Percentiles rank a stretch among this genome's conserved stretches.
These are phyloP conservation scores for Idaea dimidiata DNA, from an alignment of 2,888 invertebrate species.

Conservation along the genomic window DNA sequence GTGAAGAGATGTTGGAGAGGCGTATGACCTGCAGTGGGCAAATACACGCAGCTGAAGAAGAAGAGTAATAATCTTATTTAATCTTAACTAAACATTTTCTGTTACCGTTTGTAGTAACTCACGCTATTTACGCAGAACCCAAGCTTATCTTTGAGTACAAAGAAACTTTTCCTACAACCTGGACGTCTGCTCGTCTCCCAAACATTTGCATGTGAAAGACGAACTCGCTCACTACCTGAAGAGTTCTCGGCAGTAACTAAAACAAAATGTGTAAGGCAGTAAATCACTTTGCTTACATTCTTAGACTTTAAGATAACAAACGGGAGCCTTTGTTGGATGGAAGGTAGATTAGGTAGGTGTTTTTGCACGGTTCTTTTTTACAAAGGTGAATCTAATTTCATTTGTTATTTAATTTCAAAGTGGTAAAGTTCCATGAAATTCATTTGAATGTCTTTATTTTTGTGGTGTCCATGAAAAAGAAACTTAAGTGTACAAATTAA, in stretches of 20 bases:
- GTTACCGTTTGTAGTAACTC: too few relatives aligned
- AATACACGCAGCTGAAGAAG: too few relatives aligned
- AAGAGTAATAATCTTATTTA: too few relatives aligned
- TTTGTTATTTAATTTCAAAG: background rate
- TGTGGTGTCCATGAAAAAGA: background rate
- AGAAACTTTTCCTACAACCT: slow-evolving; percentile 4
- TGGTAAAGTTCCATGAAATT: too few relatives aligned
- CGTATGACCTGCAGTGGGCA: too few relatives aligned
- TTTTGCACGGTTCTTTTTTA: background rate
- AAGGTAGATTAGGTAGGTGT: background rate
- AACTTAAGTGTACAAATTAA: too few relatives aligned
- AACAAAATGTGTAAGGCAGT: background rate
- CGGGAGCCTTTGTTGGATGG: background rate
- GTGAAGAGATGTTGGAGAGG: too few relatives aligned
- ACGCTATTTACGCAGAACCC: background rate
- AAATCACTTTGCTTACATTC: background rate
- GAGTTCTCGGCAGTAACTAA: background rate
- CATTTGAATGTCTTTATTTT: too few relatives aligned
- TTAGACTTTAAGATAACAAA: background rate
- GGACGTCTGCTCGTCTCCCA: slow-evolving; percentile 13
- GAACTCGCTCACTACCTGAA: background rate
- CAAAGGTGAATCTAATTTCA: background rate
- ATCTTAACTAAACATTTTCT: too few relatives aligned
- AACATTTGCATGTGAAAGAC: slow-evolving; percentile 20
- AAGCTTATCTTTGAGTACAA: background rate